These are phyloP conservation scores for Charanyca ferruginea DNA, from an alignment of 2,888 invertebrate species.

Conservation along the genomic window DNA sequence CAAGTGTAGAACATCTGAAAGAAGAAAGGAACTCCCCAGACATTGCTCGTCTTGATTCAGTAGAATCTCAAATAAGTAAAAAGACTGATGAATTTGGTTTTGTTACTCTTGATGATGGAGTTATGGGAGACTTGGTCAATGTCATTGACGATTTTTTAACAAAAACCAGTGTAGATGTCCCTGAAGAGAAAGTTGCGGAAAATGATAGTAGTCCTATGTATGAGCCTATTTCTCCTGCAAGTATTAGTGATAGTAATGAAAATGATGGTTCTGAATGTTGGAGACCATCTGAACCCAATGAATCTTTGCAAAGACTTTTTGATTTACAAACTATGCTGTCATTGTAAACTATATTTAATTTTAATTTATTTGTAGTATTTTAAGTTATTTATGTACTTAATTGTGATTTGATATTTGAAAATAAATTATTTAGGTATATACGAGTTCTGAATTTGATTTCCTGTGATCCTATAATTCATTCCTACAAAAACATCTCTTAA, in stretches of 20 bases:
- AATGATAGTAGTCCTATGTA: conserved; percentile 64
- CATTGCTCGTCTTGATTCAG: conserved; percentile 65
- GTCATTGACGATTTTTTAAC: conserved; percentile 71
- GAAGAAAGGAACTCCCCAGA: conserved; percentile 39
- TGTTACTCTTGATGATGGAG: conserved; percentile 74
- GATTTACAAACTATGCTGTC: conserved; percentile 64
- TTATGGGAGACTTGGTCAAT: conserved; percentile 70
- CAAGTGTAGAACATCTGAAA: conserved; percentile 12
- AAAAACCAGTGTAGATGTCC: conserved; percentile 33
- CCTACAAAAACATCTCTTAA: neutral
- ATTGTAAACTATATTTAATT: conserved; percentile 17
- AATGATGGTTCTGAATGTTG: conserved; percentile 63
- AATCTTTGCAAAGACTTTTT: conserved; percentile 66
- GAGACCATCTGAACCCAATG: conserved; percentile 59
- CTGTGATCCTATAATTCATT: too few species aligned
- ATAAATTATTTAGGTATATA: conserved; percentile 13
- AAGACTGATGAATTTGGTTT: conserved; percentile 74
- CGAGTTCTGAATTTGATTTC: conserved; percentile 19
- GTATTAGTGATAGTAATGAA: conserved; percentile 58
- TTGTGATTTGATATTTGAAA: neutral
- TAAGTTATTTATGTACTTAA: conserved; percentile 17
- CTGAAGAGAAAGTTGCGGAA: conserved; percentile 23
- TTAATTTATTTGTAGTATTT: conserved; percentile 5
- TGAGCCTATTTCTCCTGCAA: conserved; percentile 81
- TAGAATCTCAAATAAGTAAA: conserved; percentile 73